Percentiles rank a stretch among this genome's conserved stretches.
phyloP scores from a whole-genome alignment of 2,113 vertebrate genomes.

The Tychaedon coryphoeus region DNA sequence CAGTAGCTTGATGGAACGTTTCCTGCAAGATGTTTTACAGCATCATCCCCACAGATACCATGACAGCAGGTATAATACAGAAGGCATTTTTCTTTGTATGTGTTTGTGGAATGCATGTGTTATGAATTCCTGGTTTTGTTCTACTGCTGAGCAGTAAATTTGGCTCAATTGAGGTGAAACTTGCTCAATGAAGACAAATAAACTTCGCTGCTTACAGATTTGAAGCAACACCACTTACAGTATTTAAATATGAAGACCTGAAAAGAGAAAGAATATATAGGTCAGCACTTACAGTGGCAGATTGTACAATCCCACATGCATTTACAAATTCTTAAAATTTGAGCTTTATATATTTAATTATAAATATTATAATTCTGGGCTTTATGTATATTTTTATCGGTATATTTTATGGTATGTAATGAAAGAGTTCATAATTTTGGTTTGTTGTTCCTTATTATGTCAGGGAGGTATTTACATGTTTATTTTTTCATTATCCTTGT shows the following conservation, averaged over 20 bases:
- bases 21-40: constrained; percentile 87
- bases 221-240: background rate
- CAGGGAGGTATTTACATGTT: background rate
- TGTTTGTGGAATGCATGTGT: background rate
- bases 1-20: constrained; percentile 86
- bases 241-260: background rate
- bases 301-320: background rate
- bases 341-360: background rate
- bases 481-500: background rate
- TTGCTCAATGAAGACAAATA: background rate
- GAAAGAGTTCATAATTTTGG: background rate
- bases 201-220: background rate
- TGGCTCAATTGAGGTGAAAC: background rate
- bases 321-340: background rate
- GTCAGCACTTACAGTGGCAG: background rate
- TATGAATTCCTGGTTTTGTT: background rate
- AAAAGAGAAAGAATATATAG: background rate
- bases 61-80: constrained; percentile 78
- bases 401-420: background rate
- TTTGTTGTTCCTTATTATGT: background rate
- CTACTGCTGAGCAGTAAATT: background rate
- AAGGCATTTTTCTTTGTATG: background rate
- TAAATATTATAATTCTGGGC: background rate
- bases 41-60: constrained; percentile 85
- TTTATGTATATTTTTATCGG: background rate